Percentiles rank a stretch among this genome's conserved stretches.
Conservation (phyloP, 2,888 invertebrate species). For the Temnothorax unifasciatus region DNA sequence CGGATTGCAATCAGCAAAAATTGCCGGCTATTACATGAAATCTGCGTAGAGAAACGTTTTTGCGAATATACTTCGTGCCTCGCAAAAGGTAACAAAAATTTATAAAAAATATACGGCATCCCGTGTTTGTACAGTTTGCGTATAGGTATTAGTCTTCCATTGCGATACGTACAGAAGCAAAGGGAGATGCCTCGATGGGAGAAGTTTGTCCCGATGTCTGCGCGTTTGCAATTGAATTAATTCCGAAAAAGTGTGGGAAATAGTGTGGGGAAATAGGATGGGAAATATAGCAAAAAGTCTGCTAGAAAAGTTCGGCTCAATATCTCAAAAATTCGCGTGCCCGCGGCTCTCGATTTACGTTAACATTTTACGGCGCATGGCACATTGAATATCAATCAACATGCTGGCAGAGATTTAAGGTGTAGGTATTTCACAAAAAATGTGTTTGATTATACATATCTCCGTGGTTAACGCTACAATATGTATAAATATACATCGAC, state of each 20-base stretch:
- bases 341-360: slow-evolving; percentile 9
- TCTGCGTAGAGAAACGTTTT: slow-evolving; percentile 19
- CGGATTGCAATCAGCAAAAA: slow-evolving; percentile 5
- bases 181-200: background rate
- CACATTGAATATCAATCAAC: slow-evolving; percentile 27
- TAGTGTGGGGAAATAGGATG: background rate
- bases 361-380: slow-evolving; percentile 29
- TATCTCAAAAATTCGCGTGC: slow-evolving; percentile 1
- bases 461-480: slow-evolving; percentile 24
- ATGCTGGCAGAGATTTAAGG: slow-evolving; percentile 41
- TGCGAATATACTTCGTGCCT: slow-evolving; percentile 19
- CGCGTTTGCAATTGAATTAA: slow-evolving; percentile 14
- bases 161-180: slow-evolving; percentile 38
- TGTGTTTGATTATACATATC: slow-evolving; percentile 30
- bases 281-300: slow-evolving; percentile 38
- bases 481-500: slow-evolving; percentile 36
- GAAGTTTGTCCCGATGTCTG: slow-evolving; percentile 7
- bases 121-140: slow-evolving; percentile 36
- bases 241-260: background rate
- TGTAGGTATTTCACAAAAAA: slow-evolving; percentile 20
- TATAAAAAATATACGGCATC: slow-evolving; percentile 55
- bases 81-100: slow-evolving; percentile 47
- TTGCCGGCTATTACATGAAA: slow-evolving; percentile 2
- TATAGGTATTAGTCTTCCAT: slow-evolving; percentile 15
- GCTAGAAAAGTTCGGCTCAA: slow-evolving; percentile 26